These are phyloP conservation scores for Hippolais icterina DNA, from an alignment of 2,113 vertebrate species.

Conservation along the genomic window DNA sequence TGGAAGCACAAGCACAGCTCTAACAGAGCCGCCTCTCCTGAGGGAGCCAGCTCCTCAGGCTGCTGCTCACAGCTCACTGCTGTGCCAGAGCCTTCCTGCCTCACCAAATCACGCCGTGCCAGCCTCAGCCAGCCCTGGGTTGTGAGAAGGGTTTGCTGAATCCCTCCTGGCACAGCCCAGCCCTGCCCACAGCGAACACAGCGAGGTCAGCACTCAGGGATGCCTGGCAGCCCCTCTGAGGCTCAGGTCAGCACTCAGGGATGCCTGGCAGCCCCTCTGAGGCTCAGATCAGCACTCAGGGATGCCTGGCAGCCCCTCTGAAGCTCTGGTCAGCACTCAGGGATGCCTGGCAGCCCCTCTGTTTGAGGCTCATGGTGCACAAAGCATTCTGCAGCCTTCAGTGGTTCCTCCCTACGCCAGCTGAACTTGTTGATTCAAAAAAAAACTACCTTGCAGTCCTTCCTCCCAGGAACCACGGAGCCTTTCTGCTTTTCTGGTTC, in stretches of 20 bases:
- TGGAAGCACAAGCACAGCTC: not conserved
- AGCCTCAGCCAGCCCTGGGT: not conserved
- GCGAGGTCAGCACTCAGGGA: not conserved
- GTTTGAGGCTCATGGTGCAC: not conserved
- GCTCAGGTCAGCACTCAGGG: too few relatives aligned
- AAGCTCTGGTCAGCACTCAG: too few relatives aligned
- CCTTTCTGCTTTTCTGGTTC: not conserved
- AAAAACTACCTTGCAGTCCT: not conserved
- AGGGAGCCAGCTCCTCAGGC: too few relatives aligned
- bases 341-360: not conserved
- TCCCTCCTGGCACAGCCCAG: not conserved
- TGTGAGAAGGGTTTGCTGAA: not conserved
- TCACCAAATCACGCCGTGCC: not conserved
- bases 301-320: too few relatives aligned
- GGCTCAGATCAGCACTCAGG: not conserved
- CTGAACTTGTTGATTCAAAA: not conserved
- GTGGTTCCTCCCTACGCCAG: not conserved
- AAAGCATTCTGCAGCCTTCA: not conserved
- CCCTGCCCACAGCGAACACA: not conserved
- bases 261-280: not conserved
- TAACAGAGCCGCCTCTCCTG: not conserved
- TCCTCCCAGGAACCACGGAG: not conserved
- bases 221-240: not conserved
- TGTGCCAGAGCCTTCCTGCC: not conserved
- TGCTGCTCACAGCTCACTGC: too few relatives aligned